Percentiles rank a stretch among this genome's conserved stretches.
Conservation (phyloP, 2,888 invertebrate genomes). For the Pogonocherus hispidulus region DNA sequence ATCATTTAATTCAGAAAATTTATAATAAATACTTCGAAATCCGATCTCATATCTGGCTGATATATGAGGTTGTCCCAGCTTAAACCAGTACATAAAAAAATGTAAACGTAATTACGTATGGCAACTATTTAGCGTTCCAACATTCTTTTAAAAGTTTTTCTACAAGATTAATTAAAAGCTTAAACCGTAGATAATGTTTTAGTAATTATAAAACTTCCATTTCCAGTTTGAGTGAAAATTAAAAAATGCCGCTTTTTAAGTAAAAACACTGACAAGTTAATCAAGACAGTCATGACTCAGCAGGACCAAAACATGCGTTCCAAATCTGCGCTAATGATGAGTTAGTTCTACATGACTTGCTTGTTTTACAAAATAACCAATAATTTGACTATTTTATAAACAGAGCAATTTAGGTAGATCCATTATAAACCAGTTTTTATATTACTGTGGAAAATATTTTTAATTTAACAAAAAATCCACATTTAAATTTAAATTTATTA, state of each 20-base stretch:
- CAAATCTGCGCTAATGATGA: conserved; percentile 65
- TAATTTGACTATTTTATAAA: conserved; percentile 34
- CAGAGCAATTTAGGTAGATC: conserved; percentile 16
- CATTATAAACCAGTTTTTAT: conserved; percentile 27
- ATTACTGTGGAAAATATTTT: conserved; percentile 22
- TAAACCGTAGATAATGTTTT: conserved; percentile 59
- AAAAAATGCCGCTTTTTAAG: conserved; percentile 64
- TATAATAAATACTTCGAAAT: conserved; percentile 47
- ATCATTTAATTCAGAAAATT: conserved; percentile 54
- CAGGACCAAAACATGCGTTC: conserved; percentile 65
- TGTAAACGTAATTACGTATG: conserved; percentile 32
- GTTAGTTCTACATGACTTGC: conserved; percentile 61
- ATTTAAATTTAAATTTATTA: conserved; percentile 2
- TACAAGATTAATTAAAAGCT: conserved; percentile 53
- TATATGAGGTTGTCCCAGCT: conserved; percentile 35
- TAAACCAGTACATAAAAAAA: conserved; percentile 26
- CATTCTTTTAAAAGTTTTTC: conserved; percentile 37
- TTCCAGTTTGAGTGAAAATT: conserved; percentile 53
- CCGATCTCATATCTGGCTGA: conserved; percentile 46
- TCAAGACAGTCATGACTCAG: conserved; percentile 65
- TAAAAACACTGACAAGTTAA: conserved; percentile 69
- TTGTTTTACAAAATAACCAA: conserved; percentile 50
- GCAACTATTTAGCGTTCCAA: conserved; percentile 37
- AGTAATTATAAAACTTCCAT: conserved; percentile 58
- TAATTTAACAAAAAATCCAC: conserved; percentile 10